phyloP scores from a whole-genome alignment of 2,113 vertebrate species.

The Solea senegalensis region DNA sequence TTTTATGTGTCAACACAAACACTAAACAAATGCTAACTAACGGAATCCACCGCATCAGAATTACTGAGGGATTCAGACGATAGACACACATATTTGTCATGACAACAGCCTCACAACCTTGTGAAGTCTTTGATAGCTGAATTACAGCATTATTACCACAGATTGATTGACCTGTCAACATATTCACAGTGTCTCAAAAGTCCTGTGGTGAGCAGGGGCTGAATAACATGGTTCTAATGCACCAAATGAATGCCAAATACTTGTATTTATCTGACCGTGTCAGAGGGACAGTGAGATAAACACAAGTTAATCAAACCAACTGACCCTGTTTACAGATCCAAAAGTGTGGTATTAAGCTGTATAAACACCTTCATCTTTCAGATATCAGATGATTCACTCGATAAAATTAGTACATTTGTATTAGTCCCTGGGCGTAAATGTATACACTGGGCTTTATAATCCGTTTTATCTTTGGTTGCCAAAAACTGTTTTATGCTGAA shows the following conservation, averaged over 20 bases:
- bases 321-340: conserved; percentile 41
- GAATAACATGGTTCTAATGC: not conserved
- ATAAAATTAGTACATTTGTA: conserved; percentile 61
- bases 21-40: conserved; percentile 12
- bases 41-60: conserved; percentile 31
- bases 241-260: conserved; percentile 14
- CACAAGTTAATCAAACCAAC: conserved; percentile 48
- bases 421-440: conserved; percentile 54
- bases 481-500: conserved; percentile 72
- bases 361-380: conserved; percentile 58
- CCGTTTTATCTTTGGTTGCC: conserved; percentile 67
- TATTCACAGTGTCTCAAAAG: conserved; percentile 3
- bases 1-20: conserved; percentile 48
- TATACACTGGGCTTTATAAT: conserved; percentile 62
- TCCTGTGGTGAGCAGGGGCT: conserved; percentile 5
- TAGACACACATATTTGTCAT: conserved; percentile 47
- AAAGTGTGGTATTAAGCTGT: conserved; percentile 35
- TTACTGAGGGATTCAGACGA: conserved; percentile 33
- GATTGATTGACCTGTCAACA: conserved; percentile 40
- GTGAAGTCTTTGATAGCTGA: conserved; percentile 26
- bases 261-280: conserved; percentile 35
- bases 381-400: conserved; percentile 58
- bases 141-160: conserved; percentile 22
- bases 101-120: conserved; percentile 15
- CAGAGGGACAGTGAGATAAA: conserved; percentile 39